These are phyloP conservation scores for Drosophila hydei DNA, from an alignment of 1,140 invertebrate species.

Conservation along the genomic window DNA sequence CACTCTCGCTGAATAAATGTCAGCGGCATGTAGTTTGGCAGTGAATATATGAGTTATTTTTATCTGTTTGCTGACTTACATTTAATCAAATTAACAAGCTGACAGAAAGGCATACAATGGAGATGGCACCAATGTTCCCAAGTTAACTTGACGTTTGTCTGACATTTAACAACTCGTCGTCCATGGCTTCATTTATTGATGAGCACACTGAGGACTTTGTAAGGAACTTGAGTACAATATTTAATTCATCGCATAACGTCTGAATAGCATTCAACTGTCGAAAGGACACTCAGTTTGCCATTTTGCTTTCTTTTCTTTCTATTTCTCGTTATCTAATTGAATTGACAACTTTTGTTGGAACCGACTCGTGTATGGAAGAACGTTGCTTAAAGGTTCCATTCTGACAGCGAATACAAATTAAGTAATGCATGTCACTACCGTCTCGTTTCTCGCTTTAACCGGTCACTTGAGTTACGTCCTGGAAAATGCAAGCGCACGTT, in stretches of 20 bases:
- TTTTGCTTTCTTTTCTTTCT: slow-evolving; percentile 11
- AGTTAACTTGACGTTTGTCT: slow-evolving; percentile 49
- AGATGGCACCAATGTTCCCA: slow-evolving; percentile 6
- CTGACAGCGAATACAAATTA: slow-evolving; percentile 46
- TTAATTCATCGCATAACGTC: slow-evolving; percentile 41
- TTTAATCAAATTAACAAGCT: slow-evolving; percentile 76
- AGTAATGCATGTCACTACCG: not conserved
- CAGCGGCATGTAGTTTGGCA: slow-evolving; percentile 12
- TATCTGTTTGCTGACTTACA: slow-evolving; percentile 58
- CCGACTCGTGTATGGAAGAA: slow-evolving; percentile 40
- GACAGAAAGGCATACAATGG: slow-evolving; percentile 19
- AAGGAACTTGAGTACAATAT: slow-evolving; percentile 46
- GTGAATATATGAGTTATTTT: slow-evolving; percentile 51
- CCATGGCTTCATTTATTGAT: slow-evolving; percentile 60
- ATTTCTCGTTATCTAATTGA: slow-evolving; percentile 53
- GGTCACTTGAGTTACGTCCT: slow-evolving; percentile 27
- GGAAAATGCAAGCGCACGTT: slow-evolving; percentile 49
- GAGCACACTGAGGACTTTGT: slow-evolving; percentile 15
- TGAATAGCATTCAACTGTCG: slow-evolving; percentile 23
- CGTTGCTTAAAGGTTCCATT: slow-evolving; percentile 36
- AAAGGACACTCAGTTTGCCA: slow-evolving; percentile 4
- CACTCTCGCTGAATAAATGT: slow-evolving; percentile 16
- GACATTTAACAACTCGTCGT: slow-evolving; percentile 62
- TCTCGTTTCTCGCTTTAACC: not conserved
- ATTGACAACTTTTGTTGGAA: slow-evolving; percentile 46